Percentiles rank a stretch among this genome's conserved stretches.
These are phyloP conservation scores for Sebastiscus albofasciatus DNA, from an alignment of 2,797 vertebrate species.

Conservation along the genomic window DNA sequence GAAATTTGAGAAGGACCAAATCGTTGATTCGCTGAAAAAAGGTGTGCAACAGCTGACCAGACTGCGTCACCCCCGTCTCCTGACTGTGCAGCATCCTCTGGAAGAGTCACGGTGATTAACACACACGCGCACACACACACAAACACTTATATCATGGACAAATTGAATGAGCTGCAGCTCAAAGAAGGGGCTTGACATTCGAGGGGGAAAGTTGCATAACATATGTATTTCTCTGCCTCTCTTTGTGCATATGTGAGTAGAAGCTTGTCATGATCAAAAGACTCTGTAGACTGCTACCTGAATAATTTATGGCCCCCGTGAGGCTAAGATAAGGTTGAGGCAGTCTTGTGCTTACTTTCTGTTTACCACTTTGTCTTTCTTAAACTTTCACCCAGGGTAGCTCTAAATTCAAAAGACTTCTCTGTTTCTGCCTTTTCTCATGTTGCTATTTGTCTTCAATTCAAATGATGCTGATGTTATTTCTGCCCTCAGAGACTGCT, in stretches of 20 bases:
- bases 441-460: not conserved
- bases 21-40: slow-evolving; percentile 93
- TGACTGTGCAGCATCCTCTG: slow-evolving; percentile 97
- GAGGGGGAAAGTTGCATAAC: not conserved
- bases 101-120: slow-evolving; percentile 94
- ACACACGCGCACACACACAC: not conserved
- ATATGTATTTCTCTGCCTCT: slow-evolving; percentile 15
- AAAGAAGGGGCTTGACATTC: slow-evolving; percentile 14
- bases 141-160: not conserved
- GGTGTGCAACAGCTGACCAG: slow-evolving; percentile 97
- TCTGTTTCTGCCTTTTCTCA: not conserved
- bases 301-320: slow-evolving; percentile 44
- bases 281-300: slow-evolving; percentile 17
- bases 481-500: slow-evolving; percentile 87
- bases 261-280: slow-evolving; percentile 44
- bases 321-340: not conserved
- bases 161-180: slow-evolving; percentile 9
- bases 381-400: not conserved
- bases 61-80: slow-evolving; percentile 93
- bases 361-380: not conserved
- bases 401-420: not conserved
- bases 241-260: slow-evolving; percentile 1
- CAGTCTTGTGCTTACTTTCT: slow-evolving; percentile 1
- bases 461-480: slow-evolving; percentile 1
- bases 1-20: slow-evolving; percentile 99